Conservation (phyloP, 2,888 invertebrate species). For the Bembecia ichneumoniformis region DNA sequence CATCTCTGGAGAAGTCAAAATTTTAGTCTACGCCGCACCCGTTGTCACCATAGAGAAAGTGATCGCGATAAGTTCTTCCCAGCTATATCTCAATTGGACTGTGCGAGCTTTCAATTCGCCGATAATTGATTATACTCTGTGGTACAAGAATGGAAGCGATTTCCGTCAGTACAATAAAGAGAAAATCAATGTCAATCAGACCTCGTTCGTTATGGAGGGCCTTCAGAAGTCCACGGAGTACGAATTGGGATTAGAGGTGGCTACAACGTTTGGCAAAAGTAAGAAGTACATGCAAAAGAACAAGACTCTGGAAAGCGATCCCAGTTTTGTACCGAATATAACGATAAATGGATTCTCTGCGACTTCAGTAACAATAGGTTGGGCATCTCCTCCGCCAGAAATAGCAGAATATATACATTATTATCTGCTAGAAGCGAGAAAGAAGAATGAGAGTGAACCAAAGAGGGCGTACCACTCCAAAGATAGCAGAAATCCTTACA, state of each 20-base stretch:
- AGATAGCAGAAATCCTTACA: constrained; percentile 78
- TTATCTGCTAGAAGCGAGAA: constrained; percentile 78
- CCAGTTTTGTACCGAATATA: constrained; percentile 83
- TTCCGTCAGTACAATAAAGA: constrained; percentile 64
- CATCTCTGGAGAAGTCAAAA: constrained; percentile 50
- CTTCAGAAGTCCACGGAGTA: constrained; percentile 78
- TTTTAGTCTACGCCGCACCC: constrained; percentile 79
- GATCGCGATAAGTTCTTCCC: constrained; percentile 81
- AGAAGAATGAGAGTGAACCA: constrained; percentile 62
- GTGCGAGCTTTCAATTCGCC: constrained; percentile 82
- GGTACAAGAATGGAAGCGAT: constrained; percentile 48
- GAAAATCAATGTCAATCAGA: constrained; percentile 75
- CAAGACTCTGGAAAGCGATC: constrained; percentile 79
- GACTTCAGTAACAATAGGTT: constrained; percentile 86
- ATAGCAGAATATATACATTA: constrained; percentile 81
- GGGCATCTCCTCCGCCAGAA: constrained; percentile 78
- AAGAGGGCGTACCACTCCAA: constrained; percentile 76
- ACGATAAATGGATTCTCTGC: constrained; percentile 78
- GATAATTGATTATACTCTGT: constrained; percentile 72
- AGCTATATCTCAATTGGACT: constrained; percentile 88
- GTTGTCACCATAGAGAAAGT: constrained; percentile 79
- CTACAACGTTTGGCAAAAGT: constrained; percentile 76
- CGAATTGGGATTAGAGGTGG: constrained; percentile 76
- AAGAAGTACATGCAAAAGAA: constrained; percentile 65
- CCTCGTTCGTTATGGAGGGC: constrained; percentile 78